phyloP scores from a whole-genome alignment of 2,888 invertebrate species.

The Ferdinandea cuprea region DNA sequence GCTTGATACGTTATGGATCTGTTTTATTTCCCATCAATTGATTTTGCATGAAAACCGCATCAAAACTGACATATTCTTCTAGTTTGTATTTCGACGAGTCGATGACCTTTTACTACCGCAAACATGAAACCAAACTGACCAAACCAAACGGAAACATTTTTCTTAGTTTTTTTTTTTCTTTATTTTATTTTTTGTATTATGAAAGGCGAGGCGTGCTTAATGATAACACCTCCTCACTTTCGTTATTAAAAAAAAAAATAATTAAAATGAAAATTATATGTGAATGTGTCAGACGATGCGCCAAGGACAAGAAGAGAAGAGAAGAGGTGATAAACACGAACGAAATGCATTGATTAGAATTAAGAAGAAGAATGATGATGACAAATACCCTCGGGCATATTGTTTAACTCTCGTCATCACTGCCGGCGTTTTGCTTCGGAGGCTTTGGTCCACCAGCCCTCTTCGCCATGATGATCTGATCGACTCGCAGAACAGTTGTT shows the following conservation, averaged over 20 bases:
- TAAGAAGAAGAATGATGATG: conserved; percentile 38
- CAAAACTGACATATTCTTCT: no score
- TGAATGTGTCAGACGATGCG: conserved; percentile 49
- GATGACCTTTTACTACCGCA: no score
- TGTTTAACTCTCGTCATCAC: conserved; percentile 89
- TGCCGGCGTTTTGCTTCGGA: conserved; percentile 86
- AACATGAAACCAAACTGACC: no score
- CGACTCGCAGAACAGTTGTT: conserved; percentile 95
- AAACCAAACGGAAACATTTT: background rate
- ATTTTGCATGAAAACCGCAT: no score
- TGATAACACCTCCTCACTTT: background rate
- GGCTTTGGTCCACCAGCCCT: conserved; percentile 97
- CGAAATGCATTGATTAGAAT: conserved; percentile 57
- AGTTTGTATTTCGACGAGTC: no score
- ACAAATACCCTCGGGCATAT: no score
- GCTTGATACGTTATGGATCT: no score
- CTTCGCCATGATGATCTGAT: conserved; percentile 99
- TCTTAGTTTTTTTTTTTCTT: conserved; percentile 24
- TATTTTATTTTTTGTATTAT: conserved; percentile 38
- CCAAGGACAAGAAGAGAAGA: conserved; percentile 26
- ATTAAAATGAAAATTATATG: conserved; percentile 44
- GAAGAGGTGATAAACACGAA: conserved; percentile 27
- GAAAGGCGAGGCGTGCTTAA: background rate
- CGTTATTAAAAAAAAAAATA: conserved; percentile 48
- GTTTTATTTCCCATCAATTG: no score